Conservation (phyloP, 2,888 invertebrate genomes). For the Aphrophora alni region DNA sequence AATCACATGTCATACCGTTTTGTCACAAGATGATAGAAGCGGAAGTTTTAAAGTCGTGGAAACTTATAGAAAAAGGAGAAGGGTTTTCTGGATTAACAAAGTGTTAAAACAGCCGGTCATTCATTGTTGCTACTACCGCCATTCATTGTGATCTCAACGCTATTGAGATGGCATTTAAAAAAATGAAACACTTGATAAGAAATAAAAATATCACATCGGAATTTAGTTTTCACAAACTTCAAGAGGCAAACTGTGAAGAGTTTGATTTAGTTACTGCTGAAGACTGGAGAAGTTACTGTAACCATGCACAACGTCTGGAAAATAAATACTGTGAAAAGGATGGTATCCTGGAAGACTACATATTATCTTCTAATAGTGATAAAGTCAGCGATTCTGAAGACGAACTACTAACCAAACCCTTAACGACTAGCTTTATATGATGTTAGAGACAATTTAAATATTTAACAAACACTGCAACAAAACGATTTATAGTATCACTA, state of each 20-base stretch:
- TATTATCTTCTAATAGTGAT: background rate
- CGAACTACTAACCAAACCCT: background rate
- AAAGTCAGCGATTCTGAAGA: background rate
- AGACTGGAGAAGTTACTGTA: background rate
- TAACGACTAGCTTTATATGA: background rate
- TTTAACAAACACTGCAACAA: no score
- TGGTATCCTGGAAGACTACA: background rate
- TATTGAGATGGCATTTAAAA: no score
- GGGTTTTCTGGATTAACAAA: background rate
- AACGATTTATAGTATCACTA: no score
- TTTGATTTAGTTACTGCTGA: background rate
- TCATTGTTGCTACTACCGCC: background rate
- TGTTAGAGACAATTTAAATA: background rate
- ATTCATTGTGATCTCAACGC: no score
- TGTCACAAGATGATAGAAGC: no score
- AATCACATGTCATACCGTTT: no score
- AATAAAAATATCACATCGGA: background rate
- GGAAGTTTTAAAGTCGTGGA: no score
- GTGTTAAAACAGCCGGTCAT: background rate
- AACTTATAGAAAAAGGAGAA: background rate
- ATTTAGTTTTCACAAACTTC: background rate
- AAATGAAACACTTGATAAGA: background rate
- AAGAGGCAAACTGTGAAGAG: background rate
- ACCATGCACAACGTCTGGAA: background rate
- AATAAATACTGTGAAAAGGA: background rate